Conservation (phyloP, 2,888 invertebrate species). For the Phyllotreta cruciferae region DNA sequence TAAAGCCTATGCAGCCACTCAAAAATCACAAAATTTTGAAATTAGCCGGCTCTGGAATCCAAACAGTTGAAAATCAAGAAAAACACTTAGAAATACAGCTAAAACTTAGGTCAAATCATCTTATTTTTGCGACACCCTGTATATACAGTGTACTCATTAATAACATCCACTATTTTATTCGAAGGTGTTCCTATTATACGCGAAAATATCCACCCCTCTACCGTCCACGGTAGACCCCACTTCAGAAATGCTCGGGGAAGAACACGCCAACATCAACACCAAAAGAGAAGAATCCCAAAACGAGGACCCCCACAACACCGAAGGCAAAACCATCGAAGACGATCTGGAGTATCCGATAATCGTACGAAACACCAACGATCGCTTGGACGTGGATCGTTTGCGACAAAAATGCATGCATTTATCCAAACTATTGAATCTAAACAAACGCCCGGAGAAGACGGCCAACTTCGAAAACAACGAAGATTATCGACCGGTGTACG, state of each 20-base stretch:
- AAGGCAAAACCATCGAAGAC: slow-evolving; percentile 4
- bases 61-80: no score
- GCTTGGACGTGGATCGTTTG: not conserved
- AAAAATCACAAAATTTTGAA: no score
- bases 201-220: not conserved
- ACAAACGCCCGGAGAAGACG: slow-evolving; percentile 29
- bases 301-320: not conserved
- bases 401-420: slow-evolving; percentile 51
- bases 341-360: slow-evolving; percentile 41
- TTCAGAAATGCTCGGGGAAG: not conserved
- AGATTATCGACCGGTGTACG: slow-evolving; percentile 34
- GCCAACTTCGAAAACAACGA: slow-evolving; percentile 25
- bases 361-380: slow-evolving; percentile 37
- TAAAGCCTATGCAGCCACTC: no score
- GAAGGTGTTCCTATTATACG: no score
- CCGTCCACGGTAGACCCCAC: not conserved
- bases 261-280: not conserved
- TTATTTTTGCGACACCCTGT: no score
- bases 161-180: no score
- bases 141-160: no score
- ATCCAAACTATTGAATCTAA: slow-evolving; percentile 42
- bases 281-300: not conserved
- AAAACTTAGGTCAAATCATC: no score
- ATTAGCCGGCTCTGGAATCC: no score
- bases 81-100: no score